Base-by-base conservation (phyloP, 2,888 invertebrate genomes). In the Platynereis dumerilii region DNA sequence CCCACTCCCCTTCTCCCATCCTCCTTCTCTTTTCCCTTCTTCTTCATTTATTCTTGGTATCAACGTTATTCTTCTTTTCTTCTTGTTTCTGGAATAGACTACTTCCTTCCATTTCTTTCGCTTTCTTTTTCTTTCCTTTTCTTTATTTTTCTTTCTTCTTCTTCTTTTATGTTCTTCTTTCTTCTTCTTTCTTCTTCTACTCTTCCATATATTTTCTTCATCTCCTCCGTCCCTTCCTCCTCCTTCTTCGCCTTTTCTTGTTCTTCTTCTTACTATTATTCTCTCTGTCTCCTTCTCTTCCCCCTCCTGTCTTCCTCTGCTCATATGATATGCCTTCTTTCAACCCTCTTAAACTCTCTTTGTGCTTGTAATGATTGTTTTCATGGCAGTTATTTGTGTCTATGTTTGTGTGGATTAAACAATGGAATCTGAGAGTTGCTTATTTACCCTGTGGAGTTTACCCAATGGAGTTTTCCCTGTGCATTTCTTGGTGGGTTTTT, bases 261-360 rank as follows among this genome's bases (percentile, higher is more conserved):
- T n/a, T n/a, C n/a, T n/a, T n/a, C n/a, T n/a, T n/a, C n/a, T 42
- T 42, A 42, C n/a, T 42, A 42, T 15, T 42, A 42, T n/a, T n/a
- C n/a, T 42, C 44, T 42, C 44, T 42, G 12, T 42, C 12, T 42
- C 44, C 44, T n/a, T 42, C 44, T 42, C 44, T 42, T n/a, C n/a
- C 44, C 12, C n/a, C 12, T n/a, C n/a, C 12, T n/a, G 17, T 42
- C 44, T n/a, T n/a, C n/a, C 44, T 42, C 44, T 42, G 12, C 44
- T 42, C 44, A 12, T n/a, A 42, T 42, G 12, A 12, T 42, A 15
- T n/a, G 12, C n/a, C n/a, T n/a, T n/a, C n/a, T 42, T n/a, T n/a
- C 44, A 12, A 12, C n/a, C 44, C n/a, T n/a, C n/a, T 34, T 34
- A 34, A 5, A 34, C 34, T 34, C 34, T 34, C 34, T 34, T 12